Conservation (phyloP, 2,888 invertebrate genomes). For the Arge pagana region DNA sequence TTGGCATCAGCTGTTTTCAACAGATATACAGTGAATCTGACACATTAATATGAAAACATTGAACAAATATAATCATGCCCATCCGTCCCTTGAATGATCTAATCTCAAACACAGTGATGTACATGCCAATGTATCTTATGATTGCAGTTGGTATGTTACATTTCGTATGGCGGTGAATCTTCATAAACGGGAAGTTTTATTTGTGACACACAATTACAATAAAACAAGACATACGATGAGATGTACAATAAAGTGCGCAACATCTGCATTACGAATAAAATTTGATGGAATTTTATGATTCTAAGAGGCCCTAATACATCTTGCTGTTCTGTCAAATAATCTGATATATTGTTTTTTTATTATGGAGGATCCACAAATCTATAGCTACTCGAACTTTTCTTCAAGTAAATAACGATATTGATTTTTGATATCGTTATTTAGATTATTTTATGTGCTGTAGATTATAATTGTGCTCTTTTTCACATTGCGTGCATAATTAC, state of each 20-base stretch:
- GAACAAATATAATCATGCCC: slow-evolving; percentile 1
- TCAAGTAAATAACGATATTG: no score
- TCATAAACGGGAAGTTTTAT: slow-evolving; percentile 1
- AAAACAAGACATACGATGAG: not conserved
- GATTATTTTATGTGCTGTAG: no score
- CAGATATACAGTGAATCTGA: no score
- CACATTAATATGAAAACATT: not conserved
- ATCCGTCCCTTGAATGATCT: slow-evolving; percentile 17
- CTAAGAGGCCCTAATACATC: no score
- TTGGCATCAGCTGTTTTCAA: no score
- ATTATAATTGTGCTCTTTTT: no score
- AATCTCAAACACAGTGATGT: slow-evolving; percentile 13
- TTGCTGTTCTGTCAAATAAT: no score
- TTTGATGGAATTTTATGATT: slow-evolving; percentile 1
- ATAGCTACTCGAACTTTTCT: no score
- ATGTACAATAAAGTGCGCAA: not conserved
- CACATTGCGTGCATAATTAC: no score
- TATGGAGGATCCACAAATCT: no score
- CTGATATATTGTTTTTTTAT: no score
- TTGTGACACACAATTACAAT: not conserved
- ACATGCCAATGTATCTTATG: not conserved
- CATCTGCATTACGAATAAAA: not conserved
- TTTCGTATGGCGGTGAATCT: slow-evolving; percentile 6
- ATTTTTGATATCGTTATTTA: no score
- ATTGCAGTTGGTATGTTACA: not conserved